Base-by-base conservation (phyloP, 2,113 vertebrate genomes). In the Megalops atlanticus region DNA sequence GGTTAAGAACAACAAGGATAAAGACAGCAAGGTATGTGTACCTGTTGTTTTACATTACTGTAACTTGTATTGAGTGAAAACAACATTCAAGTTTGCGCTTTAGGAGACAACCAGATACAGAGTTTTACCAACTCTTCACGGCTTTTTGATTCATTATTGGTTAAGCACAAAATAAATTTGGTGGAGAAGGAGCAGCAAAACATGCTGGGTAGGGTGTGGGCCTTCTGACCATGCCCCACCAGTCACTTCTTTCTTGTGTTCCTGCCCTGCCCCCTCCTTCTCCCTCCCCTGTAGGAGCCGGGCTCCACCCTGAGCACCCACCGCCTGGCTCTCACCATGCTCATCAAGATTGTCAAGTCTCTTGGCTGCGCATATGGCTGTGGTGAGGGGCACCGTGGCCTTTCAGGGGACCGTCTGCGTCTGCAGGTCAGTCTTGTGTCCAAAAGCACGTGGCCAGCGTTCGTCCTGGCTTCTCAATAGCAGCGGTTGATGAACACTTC, bases 331-430 rank as follows among this genome's bases (percentile, higher is more conserved):
- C 95, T 99, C 77, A 98, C 96, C 86, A 99, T 99, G 97, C 94
- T 99, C 24, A 99, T 99, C 80, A 99, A 98, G 94, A 98, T 99
- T 75, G 97, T 99, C 16, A 99, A 99, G 86, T 99, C 97, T 27
- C 88, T 99, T 88, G 98, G 98, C 14, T 99, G 98, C 84, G 98
- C 98, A 15, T 97, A 98, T 84, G 98, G 98, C 82, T 99, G 98
- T n/a, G 98, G 98, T 12, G 98, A 99, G 90, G 98, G 98, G 77
- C 98, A 99, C 73, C 96, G 98, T 2, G 98, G 98, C 69, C 94
- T 98, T 81, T 99, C 98, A 38, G 98, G 98, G 77, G 98, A 99
- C 87, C 97, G 98, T 78, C 96, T 99, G 87, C 95, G 98, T 90
- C 97, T 96, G 93, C 98, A 99, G 96, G 98, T 99, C 93, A 93